A percentile compares a stretch with the other conserved stretches of the same genome.
Conservation (phyloP, 2,888 invertebrate genomes). For the Parasteatoda lunata region DNA sequence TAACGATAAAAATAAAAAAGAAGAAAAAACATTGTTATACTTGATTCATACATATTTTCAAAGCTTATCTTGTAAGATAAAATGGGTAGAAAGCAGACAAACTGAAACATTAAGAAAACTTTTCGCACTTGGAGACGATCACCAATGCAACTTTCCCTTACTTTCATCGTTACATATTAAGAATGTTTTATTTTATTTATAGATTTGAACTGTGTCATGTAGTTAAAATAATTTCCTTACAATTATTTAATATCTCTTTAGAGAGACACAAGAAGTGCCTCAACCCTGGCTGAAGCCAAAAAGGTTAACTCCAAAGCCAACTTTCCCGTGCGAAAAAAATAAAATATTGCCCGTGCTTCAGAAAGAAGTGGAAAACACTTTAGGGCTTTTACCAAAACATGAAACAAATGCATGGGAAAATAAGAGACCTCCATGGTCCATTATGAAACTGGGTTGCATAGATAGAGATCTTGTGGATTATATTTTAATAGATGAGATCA, state of each 20-base stretch:
- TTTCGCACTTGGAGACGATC: no score
- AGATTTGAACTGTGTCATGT: no score
- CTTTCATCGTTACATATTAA: no score
- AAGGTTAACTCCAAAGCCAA: slow-evolving; percentile 54
- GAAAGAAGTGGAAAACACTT: slow-evolving; percentile 30
- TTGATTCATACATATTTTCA: no score
- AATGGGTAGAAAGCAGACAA: no score
- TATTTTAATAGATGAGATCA: slow-evolving; percentile 82
- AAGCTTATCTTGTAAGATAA: no score
- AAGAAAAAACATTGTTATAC: no score
- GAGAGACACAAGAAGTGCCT: slow-evolving; percentile 33
- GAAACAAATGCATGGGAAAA: slow-evolving; percentile 73
- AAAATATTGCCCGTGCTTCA: slow-evolving; percentile 2
- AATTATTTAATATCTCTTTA: slow-evolving; percentile 8
- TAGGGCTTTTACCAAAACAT: slow-evolving; percentile 29
- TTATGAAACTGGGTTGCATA: slow-evolving; percentile 80
- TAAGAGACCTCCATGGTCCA: slow-evolving; percentile 76
- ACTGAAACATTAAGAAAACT: no score
- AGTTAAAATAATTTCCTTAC: no score
- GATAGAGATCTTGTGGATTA: slow-evolving; percentile 83
- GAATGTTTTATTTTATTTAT: no score
- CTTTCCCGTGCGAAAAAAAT: slow-evolving; percentile 28
- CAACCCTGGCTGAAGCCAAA: slow-evolving; percentile 40
- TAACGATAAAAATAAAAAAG: no score
- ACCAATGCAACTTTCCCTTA: no score